Evolutionary conservation across 2,797 vertebrate species (phyloP).

Genomic region (Alauda arvensis): DNA sequence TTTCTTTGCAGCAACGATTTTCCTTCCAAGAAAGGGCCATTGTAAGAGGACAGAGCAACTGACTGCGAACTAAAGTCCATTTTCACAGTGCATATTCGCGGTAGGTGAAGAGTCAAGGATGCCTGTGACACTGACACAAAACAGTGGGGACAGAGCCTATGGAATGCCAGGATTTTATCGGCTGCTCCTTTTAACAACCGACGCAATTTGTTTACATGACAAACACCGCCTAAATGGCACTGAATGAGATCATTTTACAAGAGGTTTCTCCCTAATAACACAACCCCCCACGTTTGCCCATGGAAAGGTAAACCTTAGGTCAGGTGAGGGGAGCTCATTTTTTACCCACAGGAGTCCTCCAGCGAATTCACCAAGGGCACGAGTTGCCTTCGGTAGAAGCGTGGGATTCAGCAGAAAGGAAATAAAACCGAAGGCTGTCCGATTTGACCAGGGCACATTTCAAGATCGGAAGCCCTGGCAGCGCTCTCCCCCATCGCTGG

Average conservation of each 20-base stretch:
- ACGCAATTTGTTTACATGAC: not conserved
- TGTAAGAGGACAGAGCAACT: not conserved
- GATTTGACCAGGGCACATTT: not conserved
- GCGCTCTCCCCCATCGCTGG: not conserved
- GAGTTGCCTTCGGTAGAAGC: accelerated
- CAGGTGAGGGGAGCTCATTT: not conserved
- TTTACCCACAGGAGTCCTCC: not conserved
- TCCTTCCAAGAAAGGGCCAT: not conserved
- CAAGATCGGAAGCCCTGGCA: not conserved
- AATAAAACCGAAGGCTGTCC: not conserved
- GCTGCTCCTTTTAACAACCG: not conserved
- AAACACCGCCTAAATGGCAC: not conserved
- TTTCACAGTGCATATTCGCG: not conserved
- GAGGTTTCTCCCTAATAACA: not conserved
- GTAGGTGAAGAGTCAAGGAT: constrained; percentile 49
- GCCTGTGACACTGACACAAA: not conserved
- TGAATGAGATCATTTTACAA: not conserved
- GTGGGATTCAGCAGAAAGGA: not conserved
- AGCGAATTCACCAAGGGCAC: not conserved
- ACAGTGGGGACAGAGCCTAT: not conserved
- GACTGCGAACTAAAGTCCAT: not conserved
- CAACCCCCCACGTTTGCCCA: not conserved
- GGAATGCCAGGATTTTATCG: not conserved
- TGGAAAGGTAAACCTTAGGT: not conserved
- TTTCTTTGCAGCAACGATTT: not conserved